These are phyloP conservation scores for Pachyseris speciosa DNA, from an alignment of 64 coral and sea anemone genomes.

Conservation along the genomic window DNA sequence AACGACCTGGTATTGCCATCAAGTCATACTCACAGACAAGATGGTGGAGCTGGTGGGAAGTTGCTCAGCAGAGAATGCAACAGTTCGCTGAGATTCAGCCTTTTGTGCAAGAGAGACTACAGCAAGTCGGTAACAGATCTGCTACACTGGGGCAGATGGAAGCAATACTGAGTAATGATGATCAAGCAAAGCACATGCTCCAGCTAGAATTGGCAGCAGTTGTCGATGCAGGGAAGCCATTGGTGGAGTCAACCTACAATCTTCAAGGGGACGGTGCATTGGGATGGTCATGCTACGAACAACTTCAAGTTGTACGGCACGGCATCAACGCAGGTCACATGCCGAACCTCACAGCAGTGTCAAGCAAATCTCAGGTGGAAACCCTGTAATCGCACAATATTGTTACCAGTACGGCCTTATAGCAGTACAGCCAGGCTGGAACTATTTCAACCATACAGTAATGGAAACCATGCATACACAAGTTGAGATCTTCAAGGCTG, in stretches of 20 bases:
- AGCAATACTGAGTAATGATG: slow-evolving; percentile 29
- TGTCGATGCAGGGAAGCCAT: slow-evolving; percentile 58
- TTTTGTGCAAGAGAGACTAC: slow-evolving; percentile 24
- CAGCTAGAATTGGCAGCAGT: slow-evolving; percentile 69
- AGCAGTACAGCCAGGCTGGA: slow-evolving; percentile 57
- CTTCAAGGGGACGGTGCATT: slow-evolving; percentile 45
- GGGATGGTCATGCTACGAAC: slow-evolving; percentile 49
- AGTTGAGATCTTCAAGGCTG: slow-evolving; percentile 10
- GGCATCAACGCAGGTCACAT: neutral
- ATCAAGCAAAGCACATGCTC: neutral
- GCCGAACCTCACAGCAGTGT: slow-evolving; percentile 48
- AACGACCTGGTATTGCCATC: slow-evolving; percentile 44
- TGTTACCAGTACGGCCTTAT: slow-evolving; percentile 45
- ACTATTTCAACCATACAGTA: slow-evolving; percentile 54
- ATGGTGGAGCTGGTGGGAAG: slow-evolving; percentile 76
- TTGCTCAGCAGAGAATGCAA: slow-evolving; percentile 62
- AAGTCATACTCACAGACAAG: slow-evolving; percentile 45
- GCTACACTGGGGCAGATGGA: slow-evolving; percentile 43
- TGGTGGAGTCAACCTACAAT: slow-evolving; percentile 65
- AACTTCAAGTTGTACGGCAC: neutral
- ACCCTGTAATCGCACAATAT: slow-evolving; percentile 17
- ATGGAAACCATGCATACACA: neutral
- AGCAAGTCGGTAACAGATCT: slow-evolving; percentile 15
- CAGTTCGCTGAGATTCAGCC: slow-evolving; percentile 65
- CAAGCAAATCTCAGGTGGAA: slow-evolving; percentile 43